phyloP scores from a whole-genome alignment of 2,888 invertebrate genomes.

The Amiota communis region DNA sequence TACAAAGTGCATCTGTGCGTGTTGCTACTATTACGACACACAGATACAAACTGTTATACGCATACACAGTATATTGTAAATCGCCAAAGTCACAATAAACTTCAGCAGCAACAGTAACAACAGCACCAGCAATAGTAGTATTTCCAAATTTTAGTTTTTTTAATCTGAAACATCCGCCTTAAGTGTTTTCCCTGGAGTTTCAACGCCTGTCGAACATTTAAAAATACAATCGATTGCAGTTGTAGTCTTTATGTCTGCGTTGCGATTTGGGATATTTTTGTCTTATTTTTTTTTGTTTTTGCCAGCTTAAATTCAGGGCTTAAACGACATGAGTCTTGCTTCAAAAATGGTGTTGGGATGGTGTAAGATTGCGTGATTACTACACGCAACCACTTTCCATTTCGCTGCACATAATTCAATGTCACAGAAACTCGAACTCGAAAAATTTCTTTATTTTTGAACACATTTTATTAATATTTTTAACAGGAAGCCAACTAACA shows the following conservation, averaged over 20 bases:
- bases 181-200: slow-evolving; percentile 9
- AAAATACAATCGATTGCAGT: slow-evolving; percentile 10
- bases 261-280: slow-evolving; percentile 9
- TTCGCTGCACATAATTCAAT: slow-evolving; percentile 51
- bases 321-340: background rate
- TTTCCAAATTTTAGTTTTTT: too few species aligned
- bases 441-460: background rate
- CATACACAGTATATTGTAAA: background rate
- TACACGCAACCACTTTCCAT: slow-evolving; percentile 51
- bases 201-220: slow-evolving; percentile 24
- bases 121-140: background rate
- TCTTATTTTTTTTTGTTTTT: background rate
- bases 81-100: slow-evolving; percentile 24
- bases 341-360: background rate
- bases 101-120: background rate
- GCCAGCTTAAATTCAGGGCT: slow-evolving; percentile 9
- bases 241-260: background rate
- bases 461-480: slow-evolving; percentile 27
- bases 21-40: slow-evolving; percentile 17
- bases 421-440: slow-evolving; percentile 37
- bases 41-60: background rate
- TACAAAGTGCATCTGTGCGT: background rate
- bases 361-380: background rate
- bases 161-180: slow-evolving; percentile 14
- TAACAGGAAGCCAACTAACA: slow-evolving; percentile 30